Evolutionary conservation across 2,888 invertebrate genomes (phyloP).

Genomic region (Calameuta pallipes): DNA sequence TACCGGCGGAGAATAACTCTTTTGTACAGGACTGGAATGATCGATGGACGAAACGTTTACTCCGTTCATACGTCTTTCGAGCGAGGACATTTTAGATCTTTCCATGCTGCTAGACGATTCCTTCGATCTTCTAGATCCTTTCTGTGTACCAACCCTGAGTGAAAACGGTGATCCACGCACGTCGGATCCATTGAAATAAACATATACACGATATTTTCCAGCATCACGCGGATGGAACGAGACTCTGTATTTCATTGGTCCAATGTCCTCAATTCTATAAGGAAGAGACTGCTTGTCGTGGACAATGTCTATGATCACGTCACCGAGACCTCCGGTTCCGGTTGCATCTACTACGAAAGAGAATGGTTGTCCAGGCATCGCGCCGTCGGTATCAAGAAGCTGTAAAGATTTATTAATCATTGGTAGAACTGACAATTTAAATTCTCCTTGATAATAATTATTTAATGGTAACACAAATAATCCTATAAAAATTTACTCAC

Average conservation of each 20-base stretch:
- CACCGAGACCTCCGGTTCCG: slow-evolving; percentile 86
- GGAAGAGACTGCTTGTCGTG: slow-evolving; percentile 88
- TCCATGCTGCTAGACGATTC: slow-evolving; percentile 49
- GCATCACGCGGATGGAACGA: slow-evolving; percentile 83
- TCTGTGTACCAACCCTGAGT: slow-evolving; percentile 83
- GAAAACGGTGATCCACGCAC: slow-evolving; percentile 90
- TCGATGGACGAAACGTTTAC: slow-evolving; percentile 42
- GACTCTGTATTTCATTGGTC: slow-evolving; percentile 79
- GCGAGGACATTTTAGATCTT: slow-evolving; percentile 49
- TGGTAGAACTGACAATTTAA: slow-evolving; percentile 6
- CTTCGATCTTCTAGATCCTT: slow-evolving; percentile 66
- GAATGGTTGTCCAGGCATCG: slow-evolving; percentile 86
- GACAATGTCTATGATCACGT: slow-evolving; percentile 89
- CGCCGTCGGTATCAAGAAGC: slow-evolving; percentile 82
- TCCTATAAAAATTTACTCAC: slow-evolving; percentile 54
- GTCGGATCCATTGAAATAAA: slow-evolving; percentile 89
- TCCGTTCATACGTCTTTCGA: slow-evolving; percentile 58
- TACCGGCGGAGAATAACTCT: slow-evolving; percentile 43
- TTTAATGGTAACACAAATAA: not conserved
- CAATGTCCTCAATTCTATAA: slow-evolving; percentile 84
- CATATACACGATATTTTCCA: slow-evolving; percentile 86
- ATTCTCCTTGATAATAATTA: not conserved
- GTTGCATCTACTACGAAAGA: slow-evolving; percentile 84
- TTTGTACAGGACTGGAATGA: slow-evolving; percentile 43
- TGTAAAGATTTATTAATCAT: slow-evolving; percentile 29